A percentile compares a stretch with the other conserved stretches of the same genome.
These are phyloP conservation scores for Altica lythri DNA, from an alignment of 2,888 invertebrate species.

Conservation along the genomic window DNA sequence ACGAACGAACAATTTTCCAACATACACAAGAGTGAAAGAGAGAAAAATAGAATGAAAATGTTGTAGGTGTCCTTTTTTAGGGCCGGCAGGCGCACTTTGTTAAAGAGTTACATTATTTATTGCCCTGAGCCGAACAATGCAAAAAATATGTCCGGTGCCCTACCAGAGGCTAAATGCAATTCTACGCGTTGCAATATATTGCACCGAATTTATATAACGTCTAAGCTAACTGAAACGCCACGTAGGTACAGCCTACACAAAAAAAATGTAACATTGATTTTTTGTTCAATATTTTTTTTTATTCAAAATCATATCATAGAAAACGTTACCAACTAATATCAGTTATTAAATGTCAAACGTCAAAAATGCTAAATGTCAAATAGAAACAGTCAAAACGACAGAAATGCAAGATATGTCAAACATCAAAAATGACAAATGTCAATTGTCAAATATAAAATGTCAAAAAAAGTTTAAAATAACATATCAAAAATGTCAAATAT, in stretches of 20 bases:
- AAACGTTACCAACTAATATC: too few species aligned
- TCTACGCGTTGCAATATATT: conserved; percentile 50
- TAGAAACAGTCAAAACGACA: too few species aligned
- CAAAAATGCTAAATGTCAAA: too few species aligned
- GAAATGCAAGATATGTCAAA: too few species aligned
- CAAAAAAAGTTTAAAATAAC: too few species aligned
- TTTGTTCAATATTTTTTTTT: too few species aligned
- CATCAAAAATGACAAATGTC: too few species aligned
- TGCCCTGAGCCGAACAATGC: conserved; percentile 52
- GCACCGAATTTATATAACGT: conserved; percentile 51
- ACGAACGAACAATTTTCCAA: conserved; percentile 20
- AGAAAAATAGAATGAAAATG: conserved; percentile 30
- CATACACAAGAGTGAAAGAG: conserved; percentile 34
- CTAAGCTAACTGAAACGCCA: conserved; percentile 43
- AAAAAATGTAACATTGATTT: conserved; percentile 4
- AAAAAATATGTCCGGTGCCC: conserved; percentile 56
- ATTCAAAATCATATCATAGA: too few species aligned
- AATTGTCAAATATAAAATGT: too few species aligned
- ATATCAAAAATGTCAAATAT: too few species aligned
- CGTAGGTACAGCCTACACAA: conserved; percentile 31
- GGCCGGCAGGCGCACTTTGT: conserved; percentile 52
- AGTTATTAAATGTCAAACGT: too few species aligned
- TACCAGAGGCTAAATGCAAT: conserved; percentile 54
- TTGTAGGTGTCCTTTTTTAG: conserved; percentile 36
- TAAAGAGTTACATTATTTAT: conserved; percentile 58